These are phyloP conservation scores for Strigops habroptila DNA, from an alignment of 2,113 vertebrate genomes.

Conservation along the genomic window DNA sequence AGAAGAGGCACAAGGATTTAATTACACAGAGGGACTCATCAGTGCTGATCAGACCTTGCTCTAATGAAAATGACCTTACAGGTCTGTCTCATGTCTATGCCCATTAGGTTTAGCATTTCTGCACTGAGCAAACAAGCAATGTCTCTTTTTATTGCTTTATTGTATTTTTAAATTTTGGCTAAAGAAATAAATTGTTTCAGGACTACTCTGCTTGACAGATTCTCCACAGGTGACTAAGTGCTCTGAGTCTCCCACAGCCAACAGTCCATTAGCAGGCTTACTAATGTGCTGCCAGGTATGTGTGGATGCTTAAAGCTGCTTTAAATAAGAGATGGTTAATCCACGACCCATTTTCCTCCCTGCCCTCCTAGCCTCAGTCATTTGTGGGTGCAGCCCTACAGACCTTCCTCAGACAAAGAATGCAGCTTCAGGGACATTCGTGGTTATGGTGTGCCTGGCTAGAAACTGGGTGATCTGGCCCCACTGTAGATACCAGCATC, in stretches of 20 bases:
- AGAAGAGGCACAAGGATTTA: background rate
- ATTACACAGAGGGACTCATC: background rate
- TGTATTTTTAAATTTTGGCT: background rate
- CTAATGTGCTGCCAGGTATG: background rate
- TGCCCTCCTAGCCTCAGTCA: background rate
- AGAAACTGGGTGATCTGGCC: background rate
- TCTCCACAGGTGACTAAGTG: background rate
- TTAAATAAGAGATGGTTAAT: background rate
- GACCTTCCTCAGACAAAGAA: background rate
- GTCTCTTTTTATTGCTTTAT: background rate
- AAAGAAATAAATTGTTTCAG: background rate
- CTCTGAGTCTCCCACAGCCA: background rate
- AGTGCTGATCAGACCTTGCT: background rate
- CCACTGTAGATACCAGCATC: rapidly evolving
- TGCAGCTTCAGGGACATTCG: background rate
- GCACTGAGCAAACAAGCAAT: background rate
- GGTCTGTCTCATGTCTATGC: background rate
- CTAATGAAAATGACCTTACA: background rate
- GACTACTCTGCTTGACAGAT: background rate
- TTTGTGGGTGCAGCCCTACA: background rate
- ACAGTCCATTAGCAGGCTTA: background rate
- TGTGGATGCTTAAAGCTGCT: background rate
- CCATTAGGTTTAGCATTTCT: background rate
- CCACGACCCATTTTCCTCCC: background rate
- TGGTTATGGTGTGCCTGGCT: background rate